Conservation (phyloP, 2,113 vertebrate genomes). For the Phyllostomus discolor region DNA sequence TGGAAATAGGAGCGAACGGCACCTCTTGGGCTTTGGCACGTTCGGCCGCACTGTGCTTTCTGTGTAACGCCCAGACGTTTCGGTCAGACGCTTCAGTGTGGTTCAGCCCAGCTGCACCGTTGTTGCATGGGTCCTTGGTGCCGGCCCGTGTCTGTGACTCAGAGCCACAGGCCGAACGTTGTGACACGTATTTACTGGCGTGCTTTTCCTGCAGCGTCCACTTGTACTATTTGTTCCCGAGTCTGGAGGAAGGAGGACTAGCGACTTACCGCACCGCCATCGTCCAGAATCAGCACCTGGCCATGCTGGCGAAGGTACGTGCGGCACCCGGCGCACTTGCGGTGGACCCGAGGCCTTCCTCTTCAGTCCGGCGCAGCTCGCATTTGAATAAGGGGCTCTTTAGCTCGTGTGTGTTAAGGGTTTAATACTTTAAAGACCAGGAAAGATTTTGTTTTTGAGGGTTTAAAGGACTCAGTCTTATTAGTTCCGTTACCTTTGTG, state of each 20-base stretch:
- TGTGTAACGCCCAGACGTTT: not conserved
- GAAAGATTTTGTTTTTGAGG: not conserved
- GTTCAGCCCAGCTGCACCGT: not conserved
- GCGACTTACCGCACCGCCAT: conserved; percentile 98
- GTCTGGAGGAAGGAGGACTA: conserved; percentile 95
- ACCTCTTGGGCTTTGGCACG: not conserved
- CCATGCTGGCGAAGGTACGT: conserved; percentile 96
- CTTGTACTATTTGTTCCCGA: conserved; percentile 97
- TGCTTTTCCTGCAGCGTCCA: conserved; percentile 87
- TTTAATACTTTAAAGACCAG: conserved; percentile 15
- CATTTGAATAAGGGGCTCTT: not conserved
- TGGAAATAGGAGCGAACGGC: not conserved
- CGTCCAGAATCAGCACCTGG: conserved; percentile 98
- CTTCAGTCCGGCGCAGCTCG: not conserved
- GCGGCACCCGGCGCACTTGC: not conserved
- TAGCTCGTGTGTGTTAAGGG: not conserved
- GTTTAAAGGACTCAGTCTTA: conserved; percentile 38
- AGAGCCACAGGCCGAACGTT: not conserved
- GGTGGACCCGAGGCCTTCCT: fast-evolving
- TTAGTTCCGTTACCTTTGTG: conserved; percentile 50
- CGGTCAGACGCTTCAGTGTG: not conserved
- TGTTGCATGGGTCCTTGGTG: not conserved
- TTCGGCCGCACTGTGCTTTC: not conserved
- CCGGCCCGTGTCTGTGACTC: not conserved
- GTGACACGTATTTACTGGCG: not conserved